Percentiles rank a stretch among this genome's conserved stretches.
phyloP scores from a whole-genome alignment of 2,797 vertebrate species.

The Geotrypetes seraphini region DNA sequence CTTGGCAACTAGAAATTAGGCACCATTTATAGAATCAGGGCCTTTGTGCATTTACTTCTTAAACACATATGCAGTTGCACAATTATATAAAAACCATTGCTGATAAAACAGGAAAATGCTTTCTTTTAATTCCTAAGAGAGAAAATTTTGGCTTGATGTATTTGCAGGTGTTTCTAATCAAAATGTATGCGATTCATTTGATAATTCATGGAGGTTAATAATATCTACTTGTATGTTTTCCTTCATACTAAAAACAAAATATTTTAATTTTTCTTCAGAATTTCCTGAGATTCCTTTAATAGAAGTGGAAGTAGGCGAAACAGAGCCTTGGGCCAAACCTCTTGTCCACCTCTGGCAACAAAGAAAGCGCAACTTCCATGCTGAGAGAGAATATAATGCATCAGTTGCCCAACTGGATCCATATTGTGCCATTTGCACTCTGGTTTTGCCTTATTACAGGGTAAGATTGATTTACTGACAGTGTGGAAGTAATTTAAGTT shows the following conservation, averaged over 20 bases:
- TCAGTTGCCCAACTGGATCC: constrained; percentile 66
- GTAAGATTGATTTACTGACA: constrained; percentile 50
- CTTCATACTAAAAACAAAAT: background rate
- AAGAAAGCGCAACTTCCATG: constrained; percentile 61
- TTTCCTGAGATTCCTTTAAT: constrained; percentile 52
- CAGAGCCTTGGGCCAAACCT: constrained; percentile 83
- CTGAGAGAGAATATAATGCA: constrained; percentile 83
- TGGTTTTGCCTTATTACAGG: constrained; percentile 88
- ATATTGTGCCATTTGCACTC: constrained; percentile 82
- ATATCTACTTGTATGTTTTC: too few relatives aligned
- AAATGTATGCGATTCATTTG: background rate
- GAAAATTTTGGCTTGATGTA: too few relatives aligned
- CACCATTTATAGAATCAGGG: too few relatives aligned
- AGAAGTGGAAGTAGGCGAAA: constrained; percentile 68
- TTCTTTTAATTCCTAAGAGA: too few relatives aligned
- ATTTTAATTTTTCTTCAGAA: constrained; percentile 51
- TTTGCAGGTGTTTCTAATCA: too few relatives aligned
- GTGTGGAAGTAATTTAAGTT: too few relatives aligned
- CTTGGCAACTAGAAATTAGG: too few relatives aligned
- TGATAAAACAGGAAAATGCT: too few relatives aligned
- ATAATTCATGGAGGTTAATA: background rate
- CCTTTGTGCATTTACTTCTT: too few relatives aligned
- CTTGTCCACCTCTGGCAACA: constrained; percentile 85
- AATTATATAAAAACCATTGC: too few relatives aligned
- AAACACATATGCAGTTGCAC: too few relatives aligned